Evolutionary conservation across 2,888 invertebrate species (phyloP).

Genomic region (Chrysotoxum bicinctum): DNA sequence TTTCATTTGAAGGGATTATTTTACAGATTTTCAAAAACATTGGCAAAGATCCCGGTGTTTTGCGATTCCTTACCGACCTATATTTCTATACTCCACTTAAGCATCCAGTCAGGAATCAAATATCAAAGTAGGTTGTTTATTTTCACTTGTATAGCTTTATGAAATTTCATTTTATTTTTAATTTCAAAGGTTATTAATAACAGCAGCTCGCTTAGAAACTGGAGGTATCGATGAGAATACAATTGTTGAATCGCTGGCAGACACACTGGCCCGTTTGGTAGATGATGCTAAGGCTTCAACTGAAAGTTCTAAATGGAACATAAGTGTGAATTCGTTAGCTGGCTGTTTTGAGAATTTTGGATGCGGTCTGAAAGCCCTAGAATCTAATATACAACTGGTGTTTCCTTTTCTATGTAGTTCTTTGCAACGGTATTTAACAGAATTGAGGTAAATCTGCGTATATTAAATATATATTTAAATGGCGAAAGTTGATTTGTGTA

Average conservation of each 20-base stretch:
- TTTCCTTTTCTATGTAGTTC: conserved; percentile 76
- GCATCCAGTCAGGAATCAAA: conserved; percentile 80
- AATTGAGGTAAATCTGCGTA: conserved; percentile 75
- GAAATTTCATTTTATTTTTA: background rate
- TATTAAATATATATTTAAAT: background rate
- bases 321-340: conserved; percentile 76
- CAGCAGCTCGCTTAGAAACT: conserved; percentile 59
- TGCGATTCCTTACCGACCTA: conserved; percentile 79
- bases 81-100: conserved; percentile 79
- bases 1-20: background rate
- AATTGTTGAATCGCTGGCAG: conserved; percentile 74
- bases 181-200: conserved; percentile 50
- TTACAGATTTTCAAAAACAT: conserved; percentile 74
- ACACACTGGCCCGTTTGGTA: conserved; percentile 73
- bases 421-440: conserved; percentile 76
- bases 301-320: conserved; percentile 74
- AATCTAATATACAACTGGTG: conserved; percentile 73
- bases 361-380: conserved; percentile 77
- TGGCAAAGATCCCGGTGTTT: conserved; percentile 66
- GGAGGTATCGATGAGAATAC: conserved; percentile 65
- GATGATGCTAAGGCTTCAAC: conserved; percentile 65
- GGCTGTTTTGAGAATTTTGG: conserved; percentile 80
- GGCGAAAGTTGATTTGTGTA: too few species aligned
- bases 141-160: background rate
- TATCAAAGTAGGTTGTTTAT: conserved; percentile 77